These are phyloP conservation scores for Petromus typicus DNA, from an alignment of 2,113 vertebrate genomes.

Conservation along the genomic window DNA sequence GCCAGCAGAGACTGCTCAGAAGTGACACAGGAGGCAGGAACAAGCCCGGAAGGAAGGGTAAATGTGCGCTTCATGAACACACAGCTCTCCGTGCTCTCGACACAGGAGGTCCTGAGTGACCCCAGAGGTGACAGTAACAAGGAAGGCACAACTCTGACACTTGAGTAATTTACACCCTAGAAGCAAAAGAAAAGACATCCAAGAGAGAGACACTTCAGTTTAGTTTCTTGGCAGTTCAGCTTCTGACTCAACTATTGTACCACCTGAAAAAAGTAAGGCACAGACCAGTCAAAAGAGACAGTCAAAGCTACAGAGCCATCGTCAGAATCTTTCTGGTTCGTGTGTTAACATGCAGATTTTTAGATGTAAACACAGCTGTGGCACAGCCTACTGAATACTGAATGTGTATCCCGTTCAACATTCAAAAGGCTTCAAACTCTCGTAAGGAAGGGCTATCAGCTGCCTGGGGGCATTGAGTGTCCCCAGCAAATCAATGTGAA, in stretches of 20 bases:
- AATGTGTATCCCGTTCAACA: background rate
- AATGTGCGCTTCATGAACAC: background rate
- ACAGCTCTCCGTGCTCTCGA: background rate
- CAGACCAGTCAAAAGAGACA: background rate
- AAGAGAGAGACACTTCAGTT: background rate
- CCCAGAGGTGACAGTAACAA: background rate
- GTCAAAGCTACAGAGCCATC: background rate
- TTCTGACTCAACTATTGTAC: background rate
- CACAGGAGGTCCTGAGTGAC: background rate
- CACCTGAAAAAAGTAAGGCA: background rate
- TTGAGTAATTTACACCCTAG: background rate
- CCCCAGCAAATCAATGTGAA: background rate
- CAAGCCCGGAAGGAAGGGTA: background rate
- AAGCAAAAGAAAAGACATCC: background rate
- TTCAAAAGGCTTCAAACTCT: constrained; percentile 25
- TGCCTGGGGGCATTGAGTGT: background rate
- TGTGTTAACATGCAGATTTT: background rate
- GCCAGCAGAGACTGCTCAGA: background rate
- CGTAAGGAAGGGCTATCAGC: background rate
- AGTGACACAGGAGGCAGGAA: background rate
- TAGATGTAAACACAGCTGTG: background rate
- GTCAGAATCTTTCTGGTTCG: background rate
- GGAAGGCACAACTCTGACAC: background rate
- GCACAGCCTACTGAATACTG: background rate
- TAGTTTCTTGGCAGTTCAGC: background rate